Percentiles rank a stretch among this genome's conserved stretches.
These are phyloP conservation scores for Choristoneura rosaceana DNA, from an alignment of 2,888 invertebrate genomes.

Conservation along the genomic window DNA sequence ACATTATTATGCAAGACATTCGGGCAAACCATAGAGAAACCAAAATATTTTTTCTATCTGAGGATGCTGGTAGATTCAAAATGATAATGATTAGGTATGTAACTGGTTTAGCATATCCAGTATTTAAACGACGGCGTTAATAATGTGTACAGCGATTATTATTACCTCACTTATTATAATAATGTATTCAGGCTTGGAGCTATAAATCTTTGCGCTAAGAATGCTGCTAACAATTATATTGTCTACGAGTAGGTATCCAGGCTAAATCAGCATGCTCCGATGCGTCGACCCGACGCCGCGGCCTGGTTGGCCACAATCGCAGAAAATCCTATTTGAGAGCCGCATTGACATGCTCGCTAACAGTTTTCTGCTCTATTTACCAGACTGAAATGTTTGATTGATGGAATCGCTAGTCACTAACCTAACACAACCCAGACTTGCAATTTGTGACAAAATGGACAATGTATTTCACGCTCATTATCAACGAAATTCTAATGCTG, in stretches of 20 bases:
- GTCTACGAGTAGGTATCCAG: constrained; percentile 57
- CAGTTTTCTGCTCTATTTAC: constrained; percentile 78
- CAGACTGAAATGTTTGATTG: constrained; percentile 71
- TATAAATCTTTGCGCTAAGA: constrained; percentile 59
- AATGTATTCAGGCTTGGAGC: constrained; percentile 55
- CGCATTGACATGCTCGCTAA: constrained; percentile 66
- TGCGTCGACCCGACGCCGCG: constrained; percentile 59
- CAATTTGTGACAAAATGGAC: constrained; percentile 59
- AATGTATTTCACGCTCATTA: constrained; percentile 59
- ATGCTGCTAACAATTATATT: constrained; percentile 65
- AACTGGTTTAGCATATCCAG: constrained; percentile 14
- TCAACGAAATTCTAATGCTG: constrained; percentile 60
- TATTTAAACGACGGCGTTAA: constrained; percentile 19
- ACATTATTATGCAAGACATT: no score
- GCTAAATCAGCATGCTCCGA: constrained; percentile 68
- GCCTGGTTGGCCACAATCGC: constrained; percentile 66
- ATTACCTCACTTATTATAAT: constrained; percentile 44
- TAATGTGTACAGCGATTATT: constrained; percentile 32
- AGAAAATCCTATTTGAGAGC: constrained; percentile 69
- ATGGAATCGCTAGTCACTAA: constrained; percentile 73
- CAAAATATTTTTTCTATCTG: constrained; percentile 15
- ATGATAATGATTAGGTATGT: background rate
- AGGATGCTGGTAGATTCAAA: constrained; percentile 10
- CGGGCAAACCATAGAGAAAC: no score
- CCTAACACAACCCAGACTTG: constrained; percentile 59